Evolutionary conservation across 1,140 invertebrate species (phyloP).

Genomic region (Sarcophaga bullata): DNA sequence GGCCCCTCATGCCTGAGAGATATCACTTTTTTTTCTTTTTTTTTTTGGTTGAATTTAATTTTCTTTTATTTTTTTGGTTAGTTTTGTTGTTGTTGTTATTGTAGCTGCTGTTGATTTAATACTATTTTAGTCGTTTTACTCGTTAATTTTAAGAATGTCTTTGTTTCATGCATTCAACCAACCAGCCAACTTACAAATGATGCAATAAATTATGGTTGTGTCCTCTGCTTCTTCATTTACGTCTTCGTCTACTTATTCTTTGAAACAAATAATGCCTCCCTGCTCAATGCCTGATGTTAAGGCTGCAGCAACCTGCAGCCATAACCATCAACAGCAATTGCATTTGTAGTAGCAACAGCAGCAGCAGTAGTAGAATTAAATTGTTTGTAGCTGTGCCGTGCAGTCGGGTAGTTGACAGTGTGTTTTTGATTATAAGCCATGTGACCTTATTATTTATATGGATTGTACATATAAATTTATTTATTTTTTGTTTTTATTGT

Average conservation of each 20-base stretch:
- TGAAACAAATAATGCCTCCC: neutral
- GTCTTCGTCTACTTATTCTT: too few species aligned
- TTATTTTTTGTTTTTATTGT: neutral
- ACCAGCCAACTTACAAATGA: constrained; percentile 18
- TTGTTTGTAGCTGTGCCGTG: neutral
- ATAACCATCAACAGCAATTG: neutral
- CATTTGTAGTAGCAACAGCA: neutral
- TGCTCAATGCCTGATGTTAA: neutral
- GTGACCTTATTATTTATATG: constrained; percentile 16
- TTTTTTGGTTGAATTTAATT: neutral
- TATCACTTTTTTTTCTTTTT: neutral
- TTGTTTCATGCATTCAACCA: constrained; percentile 34
- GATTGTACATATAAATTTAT: neutral
- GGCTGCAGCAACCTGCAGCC: neutral
- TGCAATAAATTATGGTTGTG: constrained; percentile 42
- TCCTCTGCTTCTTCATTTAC: neutral
- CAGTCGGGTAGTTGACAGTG: constrained; percentile 29
- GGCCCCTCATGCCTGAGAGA: neutral
- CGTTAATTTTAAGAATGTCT: constrained; percentile 40
- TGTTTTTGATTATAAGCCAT: constrained; percentile 14
- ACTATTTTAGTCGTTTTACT: neutral
- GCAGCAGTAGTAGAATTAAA: neutral
- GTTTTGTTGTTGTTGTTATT: neutral
- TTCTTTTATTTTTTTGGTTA: neutral
- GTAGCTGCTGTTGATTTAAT: constrained; percentile 23